Base-by-base conservation (phyloP, 2,797 vertebrate species). In the Okamejei kenojei region DNA sequence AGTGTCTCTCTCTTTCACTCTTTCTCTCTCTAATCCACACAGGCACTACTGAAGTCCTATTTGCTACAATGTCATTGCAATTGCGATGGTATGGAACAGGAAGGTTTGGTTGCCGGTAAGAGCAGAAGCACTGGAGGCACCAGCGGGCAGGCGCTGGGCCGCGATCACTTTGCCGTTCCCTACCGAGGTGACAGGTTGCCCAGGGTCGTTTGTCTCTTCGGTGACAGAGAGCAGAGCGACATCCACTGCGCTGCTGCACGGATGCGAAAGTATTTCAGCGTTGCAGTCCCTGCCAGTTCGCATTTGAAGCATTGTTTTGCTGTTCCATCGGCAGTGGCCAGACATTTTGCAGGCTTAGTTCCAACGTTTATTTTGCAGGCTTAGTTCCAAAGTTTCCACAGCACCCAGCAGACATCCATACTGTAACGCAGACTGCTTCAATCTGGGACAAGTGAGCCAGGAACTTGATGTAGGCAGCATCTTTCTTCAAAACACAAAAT, bases 31-130 rank as follows among this genome's bases (percentile, higher is more conserved):
- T 94, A 95, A 94, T 95, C 95, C 94, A 94, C 94, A 94, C 80
- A 76, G 93, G 94, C 94, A 95, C 95, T 95, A 95, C 94, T 92
- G 94, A 93, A 94, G 95, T 96, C 95, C 94, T 94, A 95, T 93
- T 93, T 91, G 94, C 93, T 94, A 91, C 93, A 92, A 92, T 93
- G 38, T 94, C 93, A 94, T 94, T 23, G 32, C 94, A 94, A 93
- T 54, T 58, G 93, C 93, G 93, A 58, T 94, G 93, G 94, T 91
- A 93, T 94, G 93, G n/a, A 63, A 82, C 73, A 88, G 88, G 8
- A 91, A 26, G 68, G 35, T 91, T 15, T n/a, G 68, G n/a, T 76
- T 4, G 23, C 90, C 26, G 35, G 58, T 88, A 65, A 88, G 29
- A 45, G 35, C 32, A 21, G 35, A 71, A 17, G 17, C 90, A 29